Conservation (phyloP, 2,113 vertebrate species). For the Tauraco erythrolophus region DNA sequence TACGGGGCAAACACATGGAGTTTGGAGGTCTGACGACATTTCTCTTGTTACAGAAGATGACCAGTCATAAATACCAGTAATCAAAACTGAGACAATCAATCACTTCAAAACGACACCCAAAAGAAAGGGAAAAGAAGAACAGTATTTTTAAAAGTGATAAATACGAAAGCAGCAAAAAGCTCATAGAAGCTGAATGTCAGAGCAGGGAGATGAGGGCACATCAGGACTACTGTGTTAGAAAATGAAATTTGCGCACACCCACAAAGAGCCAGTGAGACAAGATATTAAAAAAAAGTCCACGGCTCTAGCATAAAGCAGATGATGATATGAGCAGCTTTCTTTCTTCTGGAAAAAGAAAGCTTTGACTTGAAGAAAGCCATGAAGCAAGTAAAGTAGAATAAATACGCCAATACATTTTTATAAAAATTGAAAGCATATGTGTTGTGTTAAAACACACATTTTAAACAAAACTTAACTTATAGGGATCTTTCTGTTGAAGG, state of each 20-base stretch:
- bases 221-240: background rate
- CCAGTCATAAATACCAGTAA: background rate
- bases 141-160: background rate
- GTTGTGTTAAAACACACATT: background rate
- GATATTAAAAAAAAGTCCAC: background rate
- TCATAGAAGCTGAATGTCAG: background rate
- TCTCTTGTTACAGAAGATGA: background rate
- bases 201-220: background rate
- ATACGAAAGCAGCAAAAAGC: background rate
- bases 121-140: background rate
- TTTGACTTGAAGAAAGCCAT: slow-evolving; percentile 15
- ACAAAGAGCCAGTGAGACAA: slow-evolving; percentile 9
- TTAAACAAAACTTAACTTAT: slow-evolving; percentile 25
- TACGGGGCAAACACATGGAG: background rate
- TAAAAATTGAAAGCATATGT: slow-evolving; percentile 67
- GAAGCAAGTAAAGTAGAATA: slow-evolving; percentile 35
- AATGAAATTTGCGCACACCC: slow-evolving; percentile 26
- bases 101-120: background rate
- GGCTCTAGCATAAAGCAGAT: background rate
- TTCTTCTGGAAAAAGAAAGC: slow-evolving; percentile 49
- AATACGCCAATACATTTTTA: slow-evolving; percentile 60
- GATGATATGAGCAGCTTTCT: slow-evolving; percentile 55
- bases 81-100: background rate
- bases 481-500: background rate
- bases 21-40: background rate